A percentile compares a stretch with the other conserved stretches of the same genome.
These are phyloP conservation scores for Oscheius sp. DNA, from an alignment of 2,888 invertebrate species.

Conservation along the genomic window DNA sequence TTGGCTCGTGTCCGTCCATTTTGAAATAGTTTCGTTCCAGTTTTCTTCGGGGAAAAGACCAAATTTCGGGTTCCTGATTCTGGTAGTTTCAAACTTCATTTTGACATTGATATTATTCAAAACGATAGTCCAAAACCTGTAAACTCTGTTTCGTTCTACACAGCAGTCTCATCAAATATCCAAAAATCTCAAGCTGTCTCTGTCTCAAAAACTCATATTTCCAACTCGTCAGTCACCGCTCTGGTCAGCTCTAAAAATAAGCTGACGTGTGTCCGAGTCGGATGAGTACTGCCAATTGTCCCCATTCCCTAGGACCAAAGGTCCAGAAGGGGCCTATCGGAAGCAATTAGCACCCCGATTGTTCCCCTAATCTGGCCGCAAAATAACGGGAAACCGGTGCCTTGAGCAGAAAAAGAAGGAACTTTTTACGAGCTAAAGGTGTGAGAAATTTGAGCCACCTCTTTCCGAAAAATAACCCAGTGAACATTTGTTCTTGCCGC, in stretches of 20 bases:
- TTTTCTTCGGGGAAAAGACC: too few species aligned
- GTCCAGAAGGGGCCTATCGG: neutral
- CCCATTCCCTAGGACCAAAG: neutral
- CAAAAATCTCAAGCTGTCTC: too few species aligned
- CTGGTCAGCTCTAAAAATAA: conserved; percentile 24
- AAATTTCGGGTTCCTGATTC: too few species aligned
- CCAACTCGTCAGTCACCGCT: neutral
- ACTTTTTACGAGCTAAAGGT: neutral
- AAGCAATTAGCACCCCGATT: conserved; percentile 27
- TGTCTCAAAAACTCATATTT: too few species aligned
- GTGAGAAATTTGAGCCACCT: neutral
- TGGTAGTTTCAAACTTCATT: too few species aligned
- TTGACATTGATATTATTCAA: too few species aligned
- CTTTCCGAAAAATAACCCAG: conserved; percentile 5
- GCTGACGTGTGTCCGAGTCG: neutral
- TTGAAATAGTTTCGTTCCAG: too few species aligned
- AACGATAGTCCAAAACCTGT: too few species aligned
- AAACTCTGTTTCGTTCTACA: too few species aligned
- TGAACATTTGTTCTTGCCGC: conserved; percentile 19
- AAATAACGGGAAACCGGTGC: neutral
- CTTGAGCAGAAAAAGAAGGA: neutral
- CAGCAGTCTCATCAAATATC: too few species aligned
- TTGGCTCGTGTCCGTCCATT: too few species aligned
- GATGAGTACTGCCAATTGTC: neutral
- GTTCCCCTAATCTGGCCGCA: neutral